Evolutionary conservation across 2,113 vertebrate species (phyloP), one percentile per base, ranked within the genome.

Genomic region (Sula dactylatra): DNA sequence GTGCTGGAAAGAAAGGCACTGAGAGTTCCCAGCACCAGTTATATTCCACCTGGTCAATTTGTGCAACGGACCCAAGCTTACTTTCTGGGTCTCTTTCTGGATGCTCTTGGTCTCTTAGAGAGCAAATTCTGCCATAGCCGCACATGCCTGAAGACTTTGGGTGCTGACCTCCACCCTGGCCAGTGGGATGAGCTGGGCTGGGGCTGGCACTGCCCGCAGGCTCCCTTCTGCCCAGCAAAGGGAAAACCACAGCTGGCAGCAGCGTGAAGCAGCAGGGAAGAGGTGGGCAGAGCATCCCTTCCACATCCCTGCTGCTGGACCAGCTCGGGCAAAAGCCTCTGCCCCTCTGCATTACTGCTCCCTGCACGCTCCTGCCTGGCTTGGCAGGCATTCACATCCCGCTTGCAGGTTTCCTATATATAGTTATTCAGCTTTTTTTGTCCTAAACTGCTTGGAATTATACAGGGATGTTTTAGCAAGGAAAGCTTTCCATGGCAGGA

Each of bases 231-330:
- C 31, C 56, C 31, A 32, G n/a, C 27, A 12, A 59, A 66, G 59
- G 49, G 40, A 29, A 40, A 40, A 55, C 8, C 2, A 4, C 4
- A 3, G 13, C 1, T 2, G 79, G 13, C 7, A 36, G 10, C 0
- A 0, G 6, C 50, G 15, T 2, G 4, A 16, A 67, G 7, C 13
- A 18, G 36, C 11, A n/a, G 49, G 54, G 38, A 44, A 65, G 32
- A 32, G 50, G 1, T 1, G 5, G 50, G 32, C 50, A 26, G 26
- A 44, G 42, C 58, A 55, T 59, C 38, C 34, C 36, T 66, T 86
- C 66, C 72, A 22, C 9, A 47, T 58, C 20, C 17, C 50, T 1
- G 1, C 45, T 36, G 40, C 84, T 62, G 85, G 62, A 56, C 12
- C 56, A 20, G 38, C 31, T 81, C 0, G 1, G 74, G 74, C 32